These are phyloP conservation scores for Polyodon spathula DNA, from an alignment of 2,113 vertebrate species.

Conservation along the genomic window DNA sequence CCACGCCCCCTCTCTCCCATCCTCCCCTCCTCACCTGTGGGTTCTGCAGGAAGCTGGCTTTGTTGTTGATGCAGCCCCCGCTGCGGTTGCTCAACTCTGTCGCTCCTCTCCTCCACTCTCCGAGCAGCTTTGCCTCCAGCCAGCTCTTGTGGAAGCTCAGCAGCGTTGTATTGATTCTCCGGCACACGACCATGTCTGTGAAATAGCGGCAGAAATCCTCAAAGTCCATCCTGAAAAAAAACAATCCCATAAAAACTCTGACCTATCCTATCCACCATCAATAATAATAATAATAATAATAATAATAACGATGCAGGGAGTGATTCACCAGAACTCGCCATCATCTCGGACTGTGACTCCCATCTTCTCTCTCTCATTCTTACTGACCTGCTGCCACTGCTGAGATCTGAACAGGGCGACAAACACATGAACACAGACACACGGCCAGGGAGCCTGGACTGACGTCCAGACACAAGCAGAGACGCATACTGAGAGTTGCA, in stretches of 20 bases:
- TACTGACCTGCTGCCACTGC: constrained; percentile 57
- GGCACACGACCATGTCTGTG: constrained; percentile 65
- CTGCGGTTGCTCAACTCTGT: constrained; percentile 55
- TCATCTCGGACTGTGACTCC: constrained; percentile 58
- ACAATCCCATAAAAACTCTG: neutral
- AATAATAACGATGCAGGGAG: neutral
- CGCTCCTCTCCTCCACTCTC: constrained; percentile 49
- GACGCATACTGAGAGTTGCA: neutral
- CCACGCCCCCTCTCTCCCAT: neutral
- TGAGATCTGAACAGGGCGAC: constrained; percentile 46
- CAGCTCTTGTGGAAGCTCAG: constrained; percentile 52
- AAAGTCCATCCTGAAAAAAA: constrained; percentile 59
- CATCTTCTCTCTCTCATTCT: constrained; percentile 53
- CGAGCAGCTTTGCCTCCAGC: constrained; percentile 47
- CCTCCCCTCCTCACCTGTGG: constrained; percentile 50
- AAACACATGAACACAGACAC: neutral
- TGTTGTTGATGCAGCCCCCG: constrained; percentile 68
- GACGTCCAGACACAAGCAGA: neutral
- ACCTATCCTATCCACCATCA: neutral
- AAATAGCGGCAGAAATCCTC: constrained; percentile 64
- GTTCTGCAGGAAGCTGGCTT: constrained; percentile 64
- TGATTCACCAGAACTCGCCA: constrained; percentile 63
- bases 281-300: neutral
- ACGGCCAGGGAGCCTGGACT: neutral
- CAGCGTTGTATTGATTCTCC: constrained; percentile 44